Conservation (phyloP, 1,140 invertebrate species). For the Dolichoris vasculosae region DNA sequence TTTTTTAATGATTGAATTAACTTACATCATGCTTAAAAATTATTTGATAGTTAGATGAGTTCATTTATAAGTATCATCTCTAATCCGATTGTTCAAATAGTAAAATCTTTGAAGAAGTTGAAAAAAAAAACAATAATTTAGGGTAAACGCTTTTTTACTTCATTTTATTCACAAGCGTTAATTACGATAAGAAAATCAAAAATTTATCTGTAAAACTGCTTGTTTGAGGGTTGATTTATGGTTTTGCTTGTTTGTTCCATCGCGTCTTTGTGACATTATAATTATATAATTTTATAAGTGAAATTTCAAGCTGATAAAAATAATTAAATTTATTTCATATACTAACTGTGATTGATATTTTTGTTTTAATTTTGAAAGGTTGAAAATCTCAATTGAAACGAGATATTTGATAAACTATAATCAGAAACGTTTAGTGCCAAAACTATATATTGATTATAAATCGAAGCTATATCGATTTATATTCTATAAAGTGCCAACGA, state of each 20-base stretch:
- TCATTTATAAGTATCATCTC: background rate
- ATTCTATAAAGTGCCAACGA: slow-evolving; percentile 41
- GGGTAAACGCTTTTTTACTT: background rate
- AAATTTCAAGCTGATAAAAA: background rate
- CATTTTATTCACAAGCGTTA: background rate
- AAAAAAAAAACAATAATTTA: background rate
- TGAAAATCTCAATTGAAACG: background rate
- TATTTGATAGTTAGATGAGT: background rate
- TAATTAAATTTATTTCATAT: background rate
- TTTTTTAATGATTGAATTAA: too few species aligned
- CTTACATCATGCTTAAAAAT: too few species aligned
- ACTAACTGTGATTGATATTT: background rate
- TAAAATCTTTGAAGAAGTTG: background rate
- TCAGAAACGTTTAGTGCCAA: slow-evolving; percentile 36
- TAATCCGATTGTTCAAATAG: background rate
- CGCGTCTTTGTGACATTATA: background rate
- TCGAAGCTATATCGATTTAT: slow-evolving; percentile 23
- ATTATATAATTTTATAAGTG: background rate
- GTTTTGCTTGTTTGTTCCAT: background rate
- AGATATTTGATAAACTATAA: background rate
- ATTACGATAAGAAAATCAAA: too few species aligned
- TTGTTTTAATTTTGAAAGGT: background rate
- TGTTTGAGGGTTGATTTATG: too few species aligned
- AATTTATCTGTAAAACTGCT: too few species aligned
- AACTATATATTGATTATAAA: slow-evolving; percentile 18